phyloP scores from a whole-genome alignment of 2,113 vertebrate genomes.

The Melanerpes aurifrons region DNA sequence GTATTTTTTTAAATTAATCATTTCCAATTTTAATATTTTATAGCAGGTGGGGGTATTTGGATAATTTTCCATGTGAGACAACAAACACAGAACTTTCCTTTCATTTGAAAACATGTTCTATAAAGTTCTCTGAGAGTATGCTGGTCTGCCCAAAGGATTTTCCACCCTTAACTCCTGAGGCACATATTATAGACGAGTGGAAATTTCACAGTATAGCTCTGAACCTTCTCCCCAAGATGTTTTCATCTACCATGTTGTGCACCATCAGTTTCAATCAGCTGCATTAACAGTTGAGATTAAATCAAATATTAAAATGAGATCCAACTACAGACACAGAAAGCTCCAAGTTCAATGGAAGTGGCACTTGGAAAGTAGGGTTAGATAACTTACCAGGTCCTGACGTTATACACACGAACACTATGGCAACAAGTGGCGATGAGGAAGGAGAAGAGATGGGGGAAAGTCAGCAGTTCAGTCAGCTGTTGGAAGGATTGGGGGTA shows the following conservation, averaged over 20 bases:
- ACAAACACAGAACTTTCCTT: neutral
- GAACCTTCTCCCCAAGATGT: conserved; percentile 22
- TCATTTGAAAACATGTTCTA: neutral
- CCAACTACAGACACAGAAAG: neutral
- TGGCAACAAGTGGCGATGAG: neutral
- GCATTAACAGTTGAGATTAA: conserved; percentile 32
- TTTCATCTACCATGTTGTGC: conserved; percentile 30
- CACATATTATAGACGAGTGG: neutral
- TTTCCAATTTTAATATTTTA: neutral
- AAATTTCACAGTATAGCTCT: neutral
- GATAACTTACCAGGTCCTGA: neutral
- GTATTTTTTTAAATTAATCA: neutral
- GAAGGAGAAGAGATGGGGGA: neutral
- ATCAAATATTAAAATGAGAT: conserved; percentile 48
- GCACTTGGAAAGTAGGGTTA: neutral
- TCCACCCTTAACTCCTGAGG: neutral
- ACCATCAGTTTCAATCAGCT: conserved; percentile 42
- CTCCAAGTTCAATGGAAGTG: neutral
- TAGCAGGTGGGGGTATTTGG: neutral
- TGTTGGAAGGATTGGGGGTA: neutral
- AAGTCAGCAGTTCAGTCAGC: neutral
- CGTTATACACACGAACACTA: neutral
- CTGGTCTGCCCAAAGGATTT: neutral
- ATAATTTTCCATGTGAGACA: neutral
- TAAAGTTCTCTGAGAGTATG: neutral